Conservation (phyloP, 1,140 invertebrate species). For the Neodiprion virginianus region DNA sequence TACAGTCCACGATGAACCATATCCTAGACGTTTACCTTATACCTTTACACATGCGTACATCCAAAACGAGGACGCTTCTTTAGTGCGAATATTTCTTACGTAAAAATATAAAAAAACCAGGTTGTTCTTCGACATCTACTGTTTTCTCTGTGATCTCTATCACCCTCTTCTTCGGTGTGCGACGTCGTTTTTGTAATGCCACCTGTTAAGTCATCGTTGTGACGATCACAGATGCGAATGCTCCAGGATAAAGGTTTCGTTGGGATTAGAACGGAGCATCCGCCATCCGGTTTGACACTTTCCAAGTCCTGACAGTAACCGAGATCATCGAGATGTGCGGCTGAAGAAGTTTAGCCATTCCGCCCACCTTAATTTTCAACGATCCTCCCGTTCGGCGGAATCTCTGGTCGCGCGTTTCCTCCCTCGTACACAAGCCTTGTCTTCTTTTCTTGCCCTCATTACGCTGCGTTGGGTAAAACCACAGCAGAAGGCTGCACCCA, state of each 20-base stretch:
- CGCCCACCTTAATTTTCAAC: background rate
- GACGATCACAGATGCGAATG: background rate
- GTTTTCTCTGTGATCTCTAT: background rate
- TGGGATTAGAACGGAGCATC: no score
- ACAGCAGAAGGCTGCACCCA: constrained; percentile 36
- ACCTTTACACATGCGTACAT: background rate
- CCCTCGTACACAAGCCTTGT: no score
- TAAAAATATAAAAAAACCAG: background rate
- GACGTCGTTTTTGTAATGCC: background rate
- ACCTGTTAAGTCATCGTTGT: background rate
- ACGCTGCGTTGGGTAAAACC: background rate
- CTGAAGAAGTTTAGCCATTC: background rate
- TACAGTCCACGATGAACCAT: no score
- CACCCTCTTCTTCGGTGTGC: background rate
- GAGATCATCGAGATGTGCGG: no score
- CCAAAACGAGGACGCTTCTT: background rate
- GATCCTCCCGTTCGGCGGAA: background rate
- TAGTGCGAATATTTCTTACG: background rate
- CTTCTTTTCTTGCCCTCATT: no score
- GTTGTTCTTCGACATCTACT: no score
- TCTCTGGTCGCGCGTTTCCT: no score
- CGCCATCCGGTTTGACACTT: no score
- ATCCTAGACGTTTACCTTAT: no score
- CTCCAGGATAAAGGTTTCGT: no score
- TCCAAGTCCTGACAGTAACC: no score